Evolutionary conservation across 1,140 invertebrate genomes (phyloP), one percentile per base, ranked within the genome.

Genomic region (Drosophila auraria): DNA sequence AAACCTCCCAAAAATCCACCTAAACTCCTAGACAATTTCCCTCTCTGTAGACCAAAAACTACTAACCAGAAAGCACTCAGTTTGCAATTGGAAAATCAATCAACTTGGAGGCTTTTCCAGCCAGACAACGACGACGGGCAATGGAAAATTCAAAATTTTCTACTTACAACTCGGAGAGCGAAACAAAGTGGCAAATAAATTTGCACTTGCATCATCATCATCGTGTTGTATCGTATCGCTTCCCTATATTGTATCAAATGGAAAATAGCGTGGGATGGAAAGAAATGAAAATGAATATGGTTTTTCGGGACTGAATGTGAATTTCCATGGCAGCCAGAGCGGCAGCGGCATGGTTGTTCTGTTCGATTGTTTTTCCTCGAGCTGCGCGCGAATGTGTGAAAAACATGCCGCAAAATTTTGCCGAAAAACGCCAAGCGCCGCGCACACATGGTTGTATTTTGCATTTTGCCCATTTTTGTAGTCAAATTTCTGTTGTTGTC

Each of bases 401-500:
- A 89, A 89, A 89, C 84, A 89, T 90, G 86, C 84, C 86, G 81
- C 78, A 79, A 89, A 84, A 87, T 82, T 38, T 40, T 89, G 86
- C 84, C 82, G 84, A 90, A 90, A 87, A 87, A 84, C 33, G 72
- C 77, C 80, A 75, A 73, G 76, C 76, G 63, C 63, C 77, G 56
- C 66, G 57, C 59, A 80, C 66, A 56, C 80, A 75, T 58, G 64
- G 57, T 53, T 82, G 74, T 86, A 72, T 86, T 57, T 86, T 84
- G 86, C 77, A 89, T 89, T 89, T 89, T 89, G 84, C 81, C 84
- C 84, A 89, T 89, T 89, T 89, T 89, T 90, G 84, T 90, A 89
- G 78, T 90, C 81, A 84, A 90, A 84, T 82, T 90, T 84, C 81
- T 66, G 72, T 78, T 63, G 65, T 83, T 73, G 66, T 89, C 84